Evolutionary conservation across 2,797 vertebrate species (phyloP), one percentile per base, ranked within the genome.

Genomic region (Urosaurus nigricauda): DNA sequence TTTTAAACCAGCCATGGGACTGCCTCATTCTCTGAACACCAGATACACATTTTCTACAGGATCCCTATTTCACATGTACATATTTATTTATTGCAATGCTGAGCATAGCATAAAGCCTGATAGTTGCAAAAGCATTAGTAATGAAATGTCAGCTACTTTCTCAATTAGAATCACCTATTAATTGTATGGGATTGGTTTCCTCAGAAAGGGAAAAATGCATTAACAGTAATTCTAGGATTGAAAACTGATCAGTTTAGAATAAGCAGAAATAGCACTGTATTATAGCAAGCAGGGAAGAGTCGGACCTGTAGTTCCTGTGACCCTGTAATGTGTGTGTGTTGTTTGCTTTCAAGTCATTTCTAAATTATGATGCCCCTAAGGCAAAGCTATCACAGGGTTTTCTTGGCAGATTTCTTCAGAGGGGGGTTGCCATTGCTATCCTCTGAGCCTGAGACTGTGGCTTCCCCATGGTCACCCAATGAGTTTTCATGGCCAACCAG

Each of bases 1-100:
- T 26, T 68, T 29, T 68, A 68, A 24, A 43, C 5, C 13, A 21
- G 73, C 79, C 26, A 47, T 21, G 77, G 87, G 87, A n/a, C 77
- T 73, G 37, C 4, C 7, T 87, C 17, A 73, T n/a, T 91, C 87
- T 75, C 63, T 79, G 60, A 87, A 90, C 90, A 77, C 56, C 68
- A 89, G 90, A 90, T 70, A 68, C 89, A 90, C 5, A 12, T 71
- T 92, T 71, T 94, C 86, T 87, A 35, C 71, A 84, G 16, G 51
- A 13, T 26, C 65, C 65, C 29, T 12, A 68, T 68, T 9, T 32
- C 65, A 29, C 26, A 68, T 68, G 29, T 68, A 65, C 8, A 68
- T 26, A 5, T 9, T 65, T 65, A 5, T 29, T 65, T 65, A 8
- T 29, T 68, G 8, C 26, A 68, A 32, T 68, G 83, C 79, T 90